Evolutionary conservation across 1,140 invertebrate genomes (phyloP), one percentile per base, ranked within the genome.

Genomic region (Telenomus remus): DNA sequence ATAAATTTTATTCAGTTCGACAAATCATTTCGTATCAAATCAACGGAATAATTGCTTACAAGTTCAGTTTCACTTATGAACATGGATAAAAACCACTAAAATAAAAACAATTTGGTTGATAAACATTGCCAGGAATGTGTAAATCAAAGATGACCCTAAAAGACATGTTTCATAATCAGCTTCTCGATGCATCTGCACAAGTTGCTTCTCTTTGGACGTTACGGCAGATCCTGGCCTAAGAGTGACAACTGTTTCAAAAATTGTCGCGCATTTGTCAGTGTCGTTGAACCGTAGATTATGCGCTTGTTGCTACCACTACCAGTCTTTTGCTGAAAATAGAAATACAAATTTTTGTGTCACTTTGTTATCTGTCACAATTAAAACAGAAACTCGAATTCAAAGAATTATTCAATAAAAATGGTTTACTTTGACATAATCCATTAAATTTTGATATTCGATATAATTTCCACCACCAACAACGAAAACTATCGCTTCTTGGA

Each of bases 381-480:
- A n/a, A 27, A 27, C 19, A 3, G 19, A 1, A 27, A 27, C 19
- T 3, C 6, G 19, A 27, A 27, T n/a, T n/a, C n/a, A n/a, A n/a
- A n/a, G n/a, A n/a, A n/a, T n/a, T n/a, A n/a, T n/a, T n/a, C n/a
- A n/a, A n/a, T n/a, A n/a, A n/a, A n/a, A n/a, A n/a, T n/a, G 3
- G 34, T 65, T 56, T 87, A 93, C 92, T 89, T 96, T 98, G 11
- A 94, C 94, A 86, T 98, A 98, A 85, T 99, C 97, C 34, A 96
- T 91, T 37, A 99, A 90, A 91, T 99, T 99, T 86, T 99, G 97
- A 86, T 99, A 99, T 88, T 99, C 98, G 79, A 99, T 98, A 84
- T 99, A 99, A 90, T 98, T 99, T 33, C 98, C 98, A 63, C 98
- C 98, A 53, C 98, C 98, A 27, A 99, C 95, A 51, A 99, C 90